Base-by-base conservation (phyloP, 2,888 invertebrate genomes). In the Erannis defoliaria region DNA sequence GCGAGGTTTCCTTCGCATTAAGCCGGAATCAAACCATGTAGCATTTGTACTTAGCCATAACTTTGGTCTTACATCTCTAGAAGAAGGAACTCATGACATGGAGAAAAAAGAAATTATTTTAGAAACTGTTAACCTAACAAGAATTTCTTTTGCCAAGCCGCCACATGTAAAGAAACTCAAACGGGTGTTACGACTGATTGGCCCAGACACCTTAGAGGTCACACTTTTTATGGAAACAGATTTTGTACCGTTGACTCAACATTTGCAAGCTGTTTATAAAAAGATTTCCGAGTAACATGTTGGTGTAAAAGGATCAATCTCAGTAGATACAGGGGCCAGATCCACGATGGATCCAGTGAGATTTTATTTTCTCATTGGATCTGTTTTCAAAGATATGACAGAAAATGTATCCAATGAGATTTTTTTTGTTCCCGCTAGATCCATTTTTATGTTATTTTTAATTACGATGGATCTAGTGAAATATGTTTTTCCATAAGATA, bases 31-130 rank as follows among this genome's bases (percentile, higher is more conserved):
- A 0, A 89, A 92, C 12, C 78, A 93, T 33, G 73, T 95, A 0
- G 89, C 94, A 0, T 90, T 95, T 12, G 75, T 94, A 5, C 85
- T 94, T 4, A 93, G 95, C 55, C 95, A 95, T 70, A 95, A 95
- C 81, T 94, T 95, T 73, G 95, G 95, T 12, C 71, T 95, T 1
- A 90, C 93, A 0, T 93, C 94, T 0, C 73, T 95, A 0, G 95
- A 95, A 77, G 95, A 95, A 82, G 95, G 95, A 0, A 68, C 60
- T 0, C 77, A 66, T 48, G 94, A 88, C 86, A 89, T 79, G 0
- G 86, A 82, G 16, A 78, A 71, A 0, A 86, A 87, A 35, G 94
- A 94, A 51, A 81, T 87, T 10, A 78, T 91, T 0, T 73, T 95
- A 3, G 87, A 92, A 64, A 93, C 93, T 6, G 87, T 85, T 0